phyloP scores from a whole-genome alignment of 2,797 vertebrate genomes.

The Orestias chungarensis region DNA sequence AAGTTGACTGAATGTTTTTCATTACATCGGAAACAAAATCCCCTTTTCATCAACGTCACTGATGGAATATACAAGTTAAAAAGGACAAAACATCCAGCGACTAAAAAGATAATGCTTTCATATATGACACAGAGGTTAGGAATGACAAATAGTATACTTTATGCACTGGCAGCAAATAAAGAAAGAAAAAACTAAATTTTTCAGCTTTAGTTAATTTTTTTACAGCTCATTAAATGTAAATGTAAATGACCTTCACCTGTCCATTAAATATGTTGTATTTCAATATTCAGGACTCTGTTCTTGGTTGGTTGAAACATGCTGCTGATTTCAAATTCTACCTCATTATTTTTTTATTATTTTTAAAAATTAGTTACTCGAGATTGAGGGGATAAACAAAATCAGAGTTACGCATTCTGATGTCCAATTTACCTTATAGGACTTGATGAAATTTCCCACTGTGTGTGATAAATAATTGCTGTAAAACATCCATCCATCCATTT shows the following conservation, averaged over 20 bases:
- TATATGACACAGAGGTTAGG: neutral
- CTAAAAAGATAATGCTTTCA: neutral
- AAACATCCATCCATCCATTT: no score
- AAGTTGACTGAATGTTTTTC: neutral
- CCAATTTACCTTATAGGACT: no score
- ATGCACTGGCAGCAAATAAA: neutral
- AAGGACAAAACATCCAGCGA: neutral
- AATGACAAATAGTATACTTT: neutral
- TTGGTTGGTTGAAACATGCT: neutral
- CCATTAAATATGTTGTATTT: neutral
- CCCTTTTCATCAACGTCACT: neutral
- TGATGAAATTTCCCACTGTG: no score
- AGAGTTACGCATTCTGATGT: no score
- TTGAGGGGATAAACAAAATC: no score
- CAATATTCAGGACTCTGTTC: neutral
- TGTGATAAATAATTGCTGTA: no score
- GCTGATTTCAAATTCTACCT: neutral
- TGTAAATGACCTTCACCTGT: neutral
- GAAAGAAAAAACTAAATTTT: conserved; percentile 3
- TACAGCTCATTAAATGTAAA: no score
- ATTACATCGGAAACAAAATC: conserved; percentile 7
- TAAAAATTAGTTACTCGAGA: no score
- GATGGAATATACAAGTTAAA: neutral
- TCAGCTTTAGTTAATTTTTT: neutral
- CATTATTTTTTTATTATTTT: no score